A percentile compares a stretch with the other conserved stretches of the same genome.
These are phyloP conservation scores for Ceratina australensis DNA, from an alignment of 1,140 invertebrate species.

Conservation along the genomic window DNA sequence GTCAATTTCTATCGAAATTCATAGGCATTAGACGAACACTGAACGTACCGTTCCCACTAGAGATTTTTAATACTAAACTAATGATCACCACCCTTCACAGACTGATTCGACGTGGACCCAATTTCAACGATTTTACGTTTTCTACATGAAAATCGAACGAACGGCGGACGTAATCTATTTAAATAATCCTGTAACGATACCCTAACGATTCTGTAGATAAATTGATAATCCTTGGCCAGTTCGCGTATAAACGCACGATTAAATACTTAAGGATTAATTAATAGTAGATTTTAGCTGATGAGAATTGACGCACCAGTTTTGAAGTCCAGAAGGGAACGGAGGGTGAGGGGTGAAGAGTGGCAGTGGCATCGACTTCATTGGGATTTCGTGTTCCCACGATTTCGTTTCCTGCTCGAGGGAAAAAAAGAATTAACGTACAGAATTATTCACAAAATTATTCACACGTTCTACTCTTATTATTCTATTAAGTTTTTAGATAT, in stretches of 20 bases:
- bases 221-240: constrained; percentile 32
- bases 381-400: not conserved
- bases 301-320: constrained; percentile 38
- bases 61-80: too few relatives aligned
- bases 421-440: not conserved
- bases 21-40: not conserved
- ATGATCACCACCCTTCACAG: constrained; percentile 15
- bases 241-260: constrained; percentile 31
- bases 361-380: constrained; percentile 26
- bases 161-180: constrained; percentile 4
- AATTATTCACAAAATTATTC: too few relatives aligned
- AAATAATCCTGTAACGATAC: too few relatives aligned
- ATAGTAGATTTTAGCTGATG: constrained; percentile 17
- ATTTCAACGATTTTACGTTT: constrained; percentile 7
- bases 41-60: not conserved
- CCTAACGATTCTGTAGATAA: too few relatives aligned
- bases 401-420: not conserved
- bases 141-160: constrained; percentile 5
- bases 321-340: constrained; percentile 7
- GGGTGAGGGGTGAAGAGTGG: constrained; percentile 7
- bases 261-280: constrained; percentile 42
- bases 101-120: constrained; percentile 29
- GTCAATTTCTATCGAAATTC: constrained; percentile 10
- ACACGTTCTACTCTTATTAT: too few relatives aligned
- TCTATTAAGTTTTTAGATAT: too few relatives aligned